Evolutionary conservation across 2,113 vertebrate genomes (phyloP).

Genomic region (Ptilonorhynchus violaceus): DNA sequence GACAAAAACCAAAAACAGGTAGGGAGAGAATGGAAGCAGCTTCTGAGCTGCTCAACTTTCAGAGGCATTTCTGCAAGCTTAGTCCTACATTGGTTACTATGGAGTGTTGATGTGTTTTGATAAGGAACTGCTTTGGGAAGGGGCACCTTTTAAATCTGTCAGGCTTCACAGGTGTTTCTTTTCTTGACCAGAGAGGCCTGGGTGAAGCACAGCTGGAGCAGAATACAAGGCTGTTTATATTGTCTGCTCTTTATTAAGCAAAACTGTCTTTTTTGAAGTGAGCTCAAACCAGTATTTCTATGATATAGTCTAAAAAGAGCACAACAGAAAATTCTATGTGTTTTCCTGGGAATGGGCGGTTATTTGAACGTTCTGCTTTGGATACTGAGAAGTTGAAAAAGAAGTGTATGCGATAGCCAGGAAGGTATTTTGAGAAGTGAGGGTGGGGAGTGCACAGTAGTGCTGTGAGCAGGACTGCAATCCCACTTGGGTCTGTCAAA

Average conservation of each 20-base stretch:
- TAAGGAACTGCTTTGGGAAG: not conserved
- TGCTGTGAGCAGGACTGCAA: not conserved
- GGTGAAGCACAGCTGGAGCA: not conserved
- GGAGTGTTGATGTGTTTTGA: not conserved
- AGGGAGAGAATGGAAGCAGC: not conserved
- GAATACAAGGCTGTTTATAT: not conserved
- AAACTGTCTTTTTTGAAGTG: not conserved
- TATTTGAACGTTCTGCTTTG: not conserved
- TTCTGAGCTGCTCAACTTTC: slow-evolving; percentile 38
- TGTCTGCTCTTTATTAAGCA: not conserved
- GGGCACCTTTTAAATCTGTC: not conserved
- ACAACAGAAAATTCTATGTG: not conserved
- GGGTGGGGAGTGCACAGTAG: not conserved
- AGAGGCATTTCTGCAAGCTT: not conserved
- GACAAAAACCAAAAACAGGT: not conserved
- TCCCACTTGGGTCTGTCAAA: not conserved
- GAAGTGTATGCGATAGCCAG: not conserved
- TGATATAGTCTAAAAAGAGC: not conserved
- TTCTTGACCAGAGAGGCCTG: not conserved
- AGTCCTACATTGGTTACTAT: rapidly evolving
- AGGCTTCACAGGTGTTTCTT: not conserved
- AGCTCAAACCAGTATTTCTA: rapidly evolving
- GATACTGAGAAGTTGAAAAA: not conserved
- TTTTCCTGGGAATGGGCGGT: not conserved
- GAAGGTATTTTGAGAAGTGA: not conserved